These are phyloP conservation scores for Acrobasis consociella DNA, from an alignment of 2,888 invertebrate species.

Conservation along the genomic window DNA sequence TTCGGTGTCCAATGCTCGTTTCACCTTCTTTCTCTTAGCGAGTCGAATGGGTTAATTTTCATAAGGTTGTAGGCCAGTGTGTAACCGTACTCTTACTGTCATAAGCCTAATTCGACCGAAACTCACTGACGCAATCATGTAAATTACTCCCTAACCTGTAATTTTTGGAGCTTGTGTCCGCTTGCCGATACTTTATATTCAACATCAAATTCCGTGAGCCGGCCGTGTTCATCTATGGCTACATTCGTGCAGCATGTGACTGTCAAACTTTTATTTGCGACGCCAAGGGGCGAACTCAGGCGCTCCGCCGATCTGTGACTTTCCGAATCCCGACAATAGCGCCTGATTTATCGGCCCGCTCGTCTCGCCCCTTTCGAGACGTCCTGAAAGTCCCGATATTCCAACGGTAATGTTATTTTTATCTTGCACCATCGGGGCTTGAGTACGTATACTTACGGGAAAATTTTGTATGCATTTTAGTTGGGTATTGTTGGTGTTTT, in stretches of 20 bases:
- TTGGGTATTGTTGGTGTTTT: conserved; percentile 15
- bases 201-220: no score
- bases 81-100: no score
- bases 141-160: no score
- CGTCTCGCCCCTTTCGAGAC: conserved; percentile 21
- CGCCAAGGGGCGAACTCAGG: conserved; percentile 23
- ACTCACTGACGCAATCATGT: no score
- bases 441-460: conserved; percentile 16
- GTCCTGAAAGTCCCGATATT: conserved; percentile 25
- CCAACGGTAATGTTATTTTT: conserved; percentile 23
- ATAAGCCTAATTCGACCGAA: no score
- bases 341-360: conserved; percentile 54
- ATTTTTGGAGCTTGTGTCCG: no score
- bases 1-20: no score
- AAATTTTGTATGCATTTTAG: conserved; percentile 23
- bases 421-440: conserved; percentile 23
- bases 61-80: no score
- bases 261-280: conserved; percentile 29
- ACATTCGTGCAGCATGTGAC: conserved; percentile 5
- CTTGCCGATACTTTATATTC: no score
- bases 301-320: conserved; percentile 27
- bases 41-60: no score
- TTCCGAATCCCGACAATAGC: conserved; percentile 58
- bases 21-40: no score
- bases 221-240: neutral